Conservation (phyloP, 2,888 invertebrate species). For the Scaptomyza polygonia region DNA sequence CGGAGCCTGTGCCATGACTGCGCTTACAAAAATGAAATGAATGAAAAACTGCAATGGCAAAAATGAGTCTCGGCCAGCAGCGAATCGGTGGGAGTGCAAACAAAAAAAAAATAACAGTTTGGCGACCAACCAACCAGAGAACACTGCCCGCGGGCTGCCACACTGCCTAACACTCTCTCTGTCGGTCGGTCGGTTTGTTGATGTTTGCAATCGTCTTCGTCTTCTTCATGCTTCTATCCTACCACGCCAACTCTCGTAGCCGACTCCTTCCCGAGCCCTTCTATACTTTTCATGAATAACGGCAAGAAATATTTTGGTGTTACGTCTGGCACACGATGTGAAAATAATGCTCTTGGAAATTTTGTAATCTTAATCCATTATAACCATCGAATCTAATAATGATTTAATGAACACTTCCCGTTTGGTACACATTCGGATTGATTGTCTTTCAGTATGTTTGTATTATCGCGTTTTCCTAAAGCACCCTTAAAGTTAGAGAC, state of each 20-base stretch:
- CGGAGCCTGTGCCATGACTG: conserved; percentile 13
- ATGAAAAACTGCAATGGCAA: conserved; percentile 58
- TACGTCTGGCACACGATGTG: too few relatives aligned
- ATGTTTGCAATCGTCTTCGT: conserved; percentile 1
- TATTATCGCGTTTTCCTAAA: too few relatives aligned
- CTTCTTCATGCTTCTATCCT: background rate
- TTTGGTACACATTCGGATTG: too few relatives aligned
- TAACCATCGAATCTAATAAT: background rate
- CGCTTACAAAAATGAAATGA: background rate
- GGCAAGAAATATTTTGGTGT: too few relatives aligned
- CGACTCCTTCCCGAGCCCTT: conserved; percentile 4
- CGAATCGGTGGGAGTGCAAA: conserved; percentile 53
- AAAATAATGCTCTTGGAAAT: background rate
- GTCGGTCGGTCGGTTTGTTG: conserved; percentile 3
- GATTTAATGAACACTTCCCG: background rate
- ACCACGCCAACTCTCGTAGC: background rate
- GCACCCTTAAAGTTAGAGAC: too few relatives aligned
- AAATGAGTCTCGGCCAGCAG: conserved; percentile 43
- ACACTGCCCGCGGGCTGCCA: conserved; percentile 39
- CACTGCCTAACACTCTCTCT: background rate
- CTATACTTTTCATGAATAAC: too few relatives aligned
- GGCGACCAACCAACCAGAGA: conserved; percentile 65
- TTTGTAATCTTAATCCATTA: background rate
- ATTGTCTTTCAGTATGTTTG: too few relatives aligned
- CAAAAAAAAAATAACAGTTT: conserved; percentile 38